Base-by-base conservation (phyloP, 2,888 invertebrate species). In the Cantharis lateralis region DNA sequence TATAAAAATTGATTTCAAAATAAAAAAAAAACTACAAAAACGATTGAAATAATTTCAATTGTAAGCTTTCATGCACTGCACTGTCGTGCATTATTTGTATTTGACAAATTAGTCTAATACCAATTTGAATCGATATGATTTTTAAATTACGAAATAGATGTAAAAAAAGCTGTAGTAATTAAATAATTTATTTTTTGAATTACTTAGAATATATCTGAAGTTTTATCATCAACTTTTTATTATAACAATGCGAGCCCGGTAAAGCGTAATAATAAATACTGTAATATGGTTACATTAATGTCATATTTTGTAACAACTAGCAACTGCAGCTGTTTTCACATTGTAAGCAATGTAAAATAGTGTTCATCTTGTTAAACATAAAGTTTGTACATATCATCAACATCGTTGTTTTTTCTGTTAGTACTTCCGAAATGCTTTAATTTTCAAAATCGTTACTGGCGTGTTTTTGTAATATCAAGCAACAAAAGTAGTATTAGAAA, bases 271-370 rank as follows among this genome's bases (percentile, higher is more conserved):
- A 48, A 48, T 48, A 48, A 48, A 48, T 48, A 48, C 48, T n/a
- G 48, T 48, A 70, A 69, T 28, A 69, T 72, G 64, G 70, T 66
- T 66, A 62, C 63, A 72, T 68, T 73, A 70, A 76, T 68, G 74
- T 68, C 69, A 78, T 79, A 80, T 79, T 80, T 80, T 78, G 79
- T 72, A 73, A 76, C 72, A 76, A 78, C 74, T 71, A 78, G 70
- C 64, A 73, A 70, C 70, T 74, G 76, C 76, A 78, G 76, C 74
- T 74, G 74, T 76, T 78, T 72, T 72, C 74, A 77, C 73, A 78
- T 76, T 70, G 80, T 76, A 74, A 68, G 71, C 71, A 71, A 71
- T 74, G 68, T 71, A 74, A 71, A 77, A 71, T 74, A 71, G 74
- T 74, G 71, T 77, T 61, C 74, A 68, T 62, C 32, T 68, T 71